phyloP scores from a whole-genome alignment of 2,888 invertebrate species.

The Drosophila mayaguana region DNA sequence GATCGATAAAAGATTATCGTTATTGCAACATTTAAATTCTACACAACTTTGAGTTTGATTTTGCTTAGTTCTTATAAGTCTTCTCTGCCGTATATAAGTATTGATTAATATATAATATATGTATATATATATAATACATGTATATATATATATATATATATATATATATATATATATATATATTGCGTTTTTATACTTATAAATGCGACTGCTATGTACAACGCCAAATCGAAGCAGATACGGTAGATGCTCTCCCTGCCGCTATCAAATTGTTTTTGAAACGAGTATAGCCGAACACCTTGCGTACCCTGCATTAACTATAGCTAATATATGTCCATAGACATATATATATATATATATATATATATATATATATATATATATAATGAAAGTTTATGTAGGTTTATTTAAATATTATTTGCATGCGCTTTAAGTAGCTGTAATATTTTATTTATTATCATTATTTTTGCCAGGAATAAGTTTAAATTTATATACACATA shows the following conservation, averaged over 20 bases:
- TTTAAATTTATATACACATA: background rate
- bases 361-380: background rate
- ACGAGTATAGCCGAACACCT: constrained; percentile 4
- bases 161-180: constrained; percentile 33
- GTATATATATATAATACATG: constrained; percentile 30
- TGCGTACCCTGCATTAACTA: constrained; percentile 4
- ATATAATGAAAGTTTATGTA: background rate
- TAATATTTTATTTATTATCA: background rate
- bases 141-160: constrained; percentile 26
- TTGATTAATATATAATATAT: constrained; percentile 20
- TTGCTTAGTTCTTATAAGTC: constrained; percentile 71
- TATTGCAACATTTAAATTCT: constrained; percentile 51
- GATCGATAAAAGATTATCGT: constrained; percentile 11
- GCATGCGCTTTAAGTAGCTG: constrained; percentile 36
- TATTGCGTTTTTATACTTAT: constrained; percentile 19
- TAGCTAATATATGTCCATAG: constrained; percentile 5
- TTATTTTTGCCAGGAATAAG: background rate
- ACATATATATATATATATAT: too few relatives aligned
- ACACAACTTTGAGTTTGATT: constrained; percentile 73
- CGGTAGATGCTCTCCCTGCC: background rate
- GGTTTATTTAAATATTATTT: constrained; percentile 7
- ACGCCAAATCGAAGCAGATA: constrained; percentile 24
- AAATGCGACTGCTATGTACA: constrained; percentile 65
- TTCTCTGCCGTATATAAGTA: constrained; percentile 65
- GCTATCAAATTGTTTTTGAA: background rate